These are phyloP conservation scores for Orthonevra nobilis DNA, from an alignment of 2,888 invertebrate species.

Conservation along the genomic window DNA sequence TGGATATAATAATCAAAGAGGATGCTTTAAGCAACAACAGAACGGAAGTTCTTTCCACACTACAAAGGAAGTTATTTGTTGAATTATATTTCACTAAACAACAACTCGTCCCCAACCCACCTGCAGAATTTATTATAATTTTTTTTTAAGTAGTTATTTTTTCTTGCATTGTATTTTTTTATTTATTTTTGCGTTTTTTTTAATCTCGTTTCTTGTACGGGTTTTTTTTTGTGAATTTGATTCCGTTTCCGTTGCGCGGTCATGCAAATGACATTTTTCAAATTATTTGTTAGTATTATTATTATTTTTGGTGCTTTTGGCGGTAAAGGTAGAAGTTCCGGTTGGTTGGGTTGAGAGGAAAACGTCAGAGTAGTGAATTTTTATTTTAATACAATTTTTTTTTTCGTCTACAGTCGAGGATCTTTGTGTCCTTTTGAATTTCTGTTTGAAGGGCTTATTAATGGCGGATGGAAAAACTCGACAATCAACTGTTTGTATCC, in stretches of 20 bases:
- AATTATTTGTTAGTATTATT: conserved; percentile 69
- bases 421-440: conserved; percentile 15
- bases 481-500: too few relatives aligned
- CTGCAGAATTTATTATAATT: conserved; percentile 2
- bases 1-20: conserved; percentile 68
- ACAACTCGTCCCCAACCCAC: not conserved
- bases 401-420: conserved; percentile 36
- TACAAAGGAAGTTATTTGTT: conserved; percentile 70
- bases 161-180: conserved; percentile 60
- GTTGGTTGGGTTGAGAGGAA: conserved; percentile 1
- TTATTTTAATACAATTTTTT: conserved; percentile 62
- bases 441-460: too few relatives aligned
- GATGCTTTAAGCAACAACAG: conserved; percentile 69
- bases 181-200: conserved; percentile 52
- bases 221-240: conserved; percentile 26
- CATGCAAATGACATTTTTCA: conserved; percentile 70
- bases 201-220: conserved; percentile 11
- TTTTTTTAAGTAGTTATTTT: conserved; percentile 9
- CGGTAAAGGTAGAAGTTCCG: conserved; percentile 55
- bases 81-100: conserved; percentile 50
- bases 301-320: conserved; percentile 43
- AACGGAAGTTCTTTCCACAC: conserved; percentile 68
- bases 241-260: conserved; percentile 64
- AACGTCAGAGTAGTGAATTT: conserved; percentile 54
- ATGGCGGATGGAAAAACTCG: too few relatives aligned